Conservation (phyloP, 2,888 invertebrate genomes). For the Reticulitermes lucifugus region DNA sequence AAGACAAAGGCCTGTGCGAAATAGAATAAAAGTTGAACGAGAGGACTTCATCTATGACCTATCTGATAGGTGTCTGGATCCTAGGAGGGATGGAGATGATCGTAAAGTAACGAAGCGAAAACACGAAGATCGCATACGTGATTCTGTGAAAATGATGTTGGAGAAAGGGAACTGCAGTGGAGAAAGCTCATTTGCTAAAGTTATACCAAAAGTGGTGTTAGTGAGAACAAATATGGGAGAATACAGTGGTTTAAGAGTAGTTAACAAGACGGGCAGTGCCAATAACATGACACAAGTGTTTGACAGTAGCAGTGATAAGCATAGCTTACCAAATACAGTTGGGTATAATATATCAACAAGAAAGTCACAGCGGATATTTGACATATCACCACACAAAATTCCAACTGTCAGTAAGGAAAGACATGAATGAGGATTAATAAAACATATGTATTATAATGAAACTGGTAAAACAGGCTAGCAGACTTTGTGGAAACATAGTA, state of each 20-base stretch:
- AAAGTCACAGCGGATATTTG: slow-evolving; percentile 24
- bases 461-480: no score
- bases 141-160: background rate
- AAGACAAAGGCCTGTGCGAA: slow-evolving; percentile 63
- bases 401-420: slow-evolving; percentile 3
- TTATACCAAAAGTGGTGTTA: slow-evolving; percentile 34
- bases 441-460: background rate
- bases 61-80: slow-evolving; percentile 58
- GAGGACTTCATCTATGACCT: slow-evolving; percentile 81
- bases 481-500: no score
- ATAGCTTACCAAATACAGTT: background rate
- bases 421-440: slow-evolving; percentile 7
- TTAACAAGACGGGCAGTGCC: background rate
- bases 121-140: background rate
- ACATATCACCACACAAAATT: slow-evolving; percentile 21
- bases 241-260: background rate
- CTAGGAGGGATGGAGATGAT: background rate
- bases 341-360: slow-evolving; percentile 22
- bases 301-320: background rate
- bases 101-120: background rate
- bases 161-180: slow-evolving; percentile 7
- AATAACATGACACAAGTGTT: background rate
- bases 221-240: slow-evolving; percentile 38
- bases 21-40: slow-evolving; percentile 73
- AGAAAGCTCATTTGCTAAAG: background rate